phyloP scores from a whole-genome alignment of 2,888 invertebrate genomes.

The Aphodius granarius region DNA sequence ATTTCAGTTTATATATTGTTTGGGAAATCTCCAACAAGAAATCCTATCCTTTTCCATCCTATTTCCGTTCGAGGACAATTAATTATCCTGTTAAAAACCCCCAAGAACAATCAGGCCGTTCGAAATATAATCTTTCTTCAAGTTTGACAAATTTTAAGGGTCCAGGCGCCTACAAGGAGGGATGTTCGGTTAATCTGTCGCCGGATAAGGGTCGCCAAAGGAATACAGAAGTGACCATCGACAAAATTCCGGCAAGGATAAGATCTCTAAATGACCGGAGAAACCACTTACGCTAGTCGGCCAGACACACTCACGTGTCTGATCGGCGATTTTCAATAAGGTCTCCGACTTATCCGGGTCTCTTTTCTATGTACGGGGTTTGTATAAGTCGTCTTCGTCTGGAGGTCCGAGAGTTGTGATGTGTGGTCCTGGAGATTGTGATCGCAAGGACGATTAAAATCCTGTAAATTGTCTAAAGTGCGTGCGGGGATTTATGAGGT shows the following conservation, averaged over 20 bases:
- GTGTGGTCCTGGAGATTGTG: background rate
- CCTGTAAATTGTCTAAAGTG: background rate
- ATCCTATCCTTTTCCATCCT: too few species aligned
- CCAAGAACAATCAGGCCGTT: background rate
- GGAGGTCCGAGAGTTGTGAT: background rate
- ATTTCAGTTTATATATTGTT: too few species aligned
- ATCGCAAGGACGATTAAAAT: background rate
- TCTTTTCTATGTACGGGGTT: background rate
- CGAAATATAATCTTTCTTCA: background rate
- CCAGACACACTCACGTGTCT: background rate
- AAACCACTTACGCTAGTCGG: background rate
- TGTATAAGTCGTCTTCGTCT: background rate
- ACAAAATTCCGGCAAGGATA: background rate
- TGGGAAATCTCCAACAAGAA: too few species aligned
- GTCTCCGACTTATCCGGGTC: background rate
- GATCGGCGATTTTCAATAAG: background rate
- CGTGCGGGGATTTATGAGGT: background rate
- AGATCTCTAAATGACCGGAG: background rate
- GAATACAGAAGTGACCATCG: background rate
- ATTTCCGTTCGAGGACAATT: background rate
- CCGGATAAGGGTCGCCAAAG: background rate
- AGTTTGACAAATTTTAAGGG: background rate
- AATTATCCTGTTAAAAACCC: background rate
- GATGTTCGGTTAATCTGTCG: background rate
- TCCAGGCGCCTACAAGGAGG: background rate